These are phyloP conservation scores for Parelbella ahira DNA, from an alignment of 2,888 invertebrate species.

Conservation along the genomic window DNA sequence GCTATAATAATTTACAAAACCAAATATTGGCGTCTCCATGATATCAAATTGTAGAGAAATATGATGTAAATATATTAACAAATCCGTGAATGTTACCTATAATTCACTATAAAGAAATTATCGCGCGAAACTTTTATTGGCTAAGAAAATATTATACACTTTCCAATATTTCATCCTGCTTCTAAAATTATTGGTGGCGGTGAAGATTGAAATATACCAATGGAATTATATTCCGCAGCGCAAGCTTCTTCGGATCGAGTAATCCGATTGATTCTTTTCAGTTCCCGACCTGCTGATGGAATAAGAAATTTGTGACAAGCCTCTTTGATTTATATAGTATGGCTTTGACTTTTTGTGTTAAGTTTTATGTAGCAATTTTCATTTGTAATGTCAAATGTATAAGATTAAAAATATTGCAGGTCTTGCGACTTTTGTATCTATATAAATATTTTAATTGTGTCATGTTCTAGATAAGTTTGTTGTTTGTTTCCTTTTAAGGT, in stretches of 20 bases:
- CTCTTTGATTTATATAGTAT: not conserved
- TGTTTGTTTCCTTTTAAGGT: too few species aligned
- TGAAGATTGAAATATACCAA: slow-evolving; percentile 18
- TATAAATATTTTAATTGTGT: too few species aligned
- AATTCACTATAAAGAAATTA: slow-evolving; percentile 11
- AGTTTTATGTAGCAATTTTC: not conserved
- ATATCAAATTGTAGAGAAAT: too few species aligned
- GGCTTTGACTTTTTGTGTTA: not conserved
- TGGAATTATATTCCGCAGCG: slow-evolving; percentile 19
- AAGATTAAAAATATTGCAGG: too few species aligned
- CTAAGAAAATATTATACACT: slow-evolving; percentile 8
- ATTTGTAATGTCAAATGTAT: too few species aligned
- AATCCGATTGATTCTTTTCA: slow-evolving; percentile 17
- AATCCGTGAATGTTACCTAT: too few species aligned
- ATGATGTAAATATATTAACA: too few species aligned
- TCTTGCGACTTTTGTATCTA: too few species aligned
- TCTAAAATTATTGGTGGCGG: slow-evolving; percentile 17
- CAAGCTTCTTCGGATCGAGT: slow-evolving; percentile 4
- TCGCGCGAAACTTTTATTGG: slow-evolving; percentile 1
- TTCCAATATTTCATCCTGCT: slow-evolving; percentile 11
- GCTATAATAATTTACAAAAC: too few species aligned
- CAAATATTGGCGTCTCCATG: too few species aligned
- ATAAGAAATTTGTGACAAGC: slow-evolving; percentile 8
- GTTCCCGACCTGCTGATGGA: not conserved
- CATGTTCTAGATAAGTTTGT: too few species aligned